phyloP scores from a whole-genome alignment of 2,888 invertebrate species.

The Linyphia triangularis region DNA sequence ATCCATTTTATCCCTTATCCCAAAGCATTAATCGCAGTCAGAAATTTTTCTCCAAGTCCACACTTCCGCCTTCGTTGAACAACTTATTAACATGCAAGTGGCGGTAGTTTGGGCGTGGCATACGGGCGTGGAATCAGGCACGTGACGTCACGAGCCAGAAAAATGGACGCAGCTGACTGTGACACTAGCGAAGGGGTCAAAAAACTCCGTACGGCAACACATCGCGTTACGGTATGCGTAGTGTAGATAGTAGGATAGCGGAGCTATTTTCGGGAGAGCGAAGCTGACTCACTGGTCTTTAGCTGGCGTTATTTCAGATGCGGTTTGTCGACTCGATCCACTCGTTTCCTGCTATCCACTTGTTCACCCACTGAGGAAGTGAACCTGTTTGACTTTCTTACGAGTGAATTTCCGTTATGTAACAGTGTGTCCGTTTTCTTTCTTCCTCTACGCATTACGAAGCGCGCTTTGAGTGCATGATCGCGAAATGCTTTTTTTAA shows the following conservation, averaged over 20 bases:
- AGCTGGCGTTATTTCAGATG: slow-evolving; percentile 16
- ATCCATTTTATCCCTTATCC: too few species aligned
- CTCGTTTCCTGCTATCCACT: slow-evolving; percentile 27
- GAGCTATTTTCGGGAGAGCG: slow-evolving; percentile 8
- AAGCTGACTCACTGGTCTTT: slow-evolving; percentile 13
- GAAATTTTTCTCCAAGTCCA: not conserved
- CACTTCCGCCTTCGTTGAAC: slow-evolving; percentile 34
- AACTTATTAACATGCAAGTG: not conserved
- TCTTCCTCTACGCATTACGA: not conserved
- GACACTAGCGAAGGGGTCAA: slow-evolving; percentile 37
- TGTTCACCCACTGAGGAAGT: slow-evolving; percentile 29
- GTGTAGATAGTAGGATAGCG: slow-evolving; percentile 20
- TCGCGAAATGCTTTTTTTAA: not conserved
- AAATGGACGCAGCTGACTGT: slow-evolving; percentile 49
- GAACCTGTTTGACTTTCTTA: slow-evolving; percentile 3
- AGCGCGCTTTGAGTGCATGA: not conserved
- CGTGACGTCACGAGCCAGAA: slow-evolving; percentile 23
- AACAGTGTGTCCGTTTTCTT: not conserved
- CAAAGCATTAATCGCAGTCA: too few species aligned
- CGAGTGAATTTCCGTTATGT: slow-evolving; percentile 13
- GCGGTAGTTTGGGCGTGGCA: slow-evolving; percentile 7
- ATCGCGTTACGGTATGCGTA: slow-evolving; percentile 42
- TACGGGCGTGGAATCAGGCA: slow-evolving; percentile 13
- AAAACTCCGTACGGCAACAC: slow-evolving; percentile 29
- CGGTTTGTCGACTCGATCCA: slow-evolving; percentile 15